These are phyloP conservation scores for Colaptes auratus DNA, from an alignment of 2,113 vertebrate genomes.

Conservation along the genomic window DNA sequence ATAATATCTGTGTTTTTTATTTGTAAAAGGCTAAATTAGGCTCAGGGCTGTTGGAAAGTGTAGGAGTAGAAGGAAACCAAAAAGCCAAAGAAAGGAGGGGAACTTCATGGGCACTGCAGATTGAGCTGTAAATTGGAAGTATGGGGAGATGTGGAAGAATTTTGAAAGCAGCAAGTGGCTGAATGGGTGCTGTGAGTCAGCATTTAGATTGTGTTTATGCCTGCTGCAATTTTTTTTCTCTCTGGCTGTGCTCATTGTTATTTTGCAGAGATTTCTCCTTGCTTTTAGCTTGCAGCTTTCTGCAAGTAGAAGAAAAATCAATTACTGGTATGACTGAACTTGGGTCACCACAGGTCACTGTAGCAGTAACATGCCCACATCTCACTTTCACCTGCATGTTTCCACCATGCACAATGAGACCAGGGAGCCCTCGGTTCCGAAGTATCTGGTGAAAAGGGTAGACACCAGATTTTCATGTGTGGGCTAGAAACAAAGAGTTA, in stretches of 20 bases:
- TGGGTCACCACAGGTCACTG: background rate
- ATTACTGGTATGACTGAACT: background rate
- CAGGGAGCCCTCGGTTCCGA: background rate
- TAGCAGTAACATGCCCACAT: background rate
- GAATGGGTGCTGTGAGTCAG: background rate
- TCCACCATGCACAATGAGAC: rapidly evolving
- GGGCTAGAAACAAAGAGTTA: background rate
- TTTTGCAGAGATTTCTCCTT: background rate
- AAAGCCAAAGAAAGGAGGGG: background rate
- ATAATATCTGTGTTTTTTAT: background rate
- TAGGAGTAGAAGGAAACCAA: background rate
- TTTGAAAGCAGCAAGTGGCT: background rate
- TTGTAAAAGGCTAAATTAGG: background rate
- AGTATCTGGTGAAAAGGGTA: background rate
- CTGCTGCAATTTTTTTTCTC: background rate
- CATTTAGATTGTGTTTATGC: background rate
- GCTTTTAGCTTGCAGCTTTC: slow-evolving; percentile 4
- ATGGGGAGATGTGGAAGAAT: background rate
- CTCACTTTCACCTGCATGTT: background rate
- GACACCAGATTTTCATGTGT: background rate
- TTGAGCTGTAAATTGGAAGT: background rate
- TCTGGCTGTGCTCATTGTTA: background rate
- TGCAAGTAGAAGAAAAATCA: background rate
- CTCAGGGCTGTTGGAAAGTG: background rate
- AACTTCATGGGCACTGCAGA: background rate